Evolutionary conservation across 2,888 invertebrate species (phyloP).

Genomic region (Eilema depressum): DNA sequence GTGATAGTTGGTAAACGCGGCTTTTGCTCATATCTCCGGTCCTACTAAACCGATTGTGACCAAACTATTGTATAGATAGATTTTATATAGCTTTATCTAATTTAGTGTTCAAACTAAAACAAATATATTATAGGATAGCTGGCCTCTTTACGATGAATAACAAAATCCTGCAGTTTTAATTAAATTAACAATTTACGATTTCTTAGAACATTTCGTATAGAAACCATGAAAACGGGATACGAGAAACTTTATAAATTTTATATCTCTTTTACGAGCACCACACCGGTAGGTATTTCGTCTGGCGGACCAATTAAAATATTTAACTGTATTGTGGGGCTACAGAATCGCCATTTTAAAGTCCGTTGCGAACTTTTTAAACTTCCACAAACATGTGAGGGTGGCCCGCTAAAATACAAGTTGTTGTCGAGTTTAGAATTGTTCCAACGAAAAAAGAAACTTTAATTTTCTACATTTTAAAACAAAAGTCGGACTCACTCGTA

Average conservation of each 20-base stretch:
- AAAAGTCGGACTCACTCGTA: constrained; percentile 71
- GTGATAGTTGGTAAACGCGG: too few relatives aligned
- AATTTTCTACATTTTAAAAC: constrained; percentile 84
- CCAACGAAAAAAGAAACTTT: constrained; percentile 82
- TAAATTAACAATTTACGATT: constrained; percentile 49
- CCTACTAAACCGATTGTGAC: too few relatives aligned
- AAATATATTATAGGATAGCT: not conserved
- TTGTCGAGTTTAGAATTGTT: constrained; percentile 82
- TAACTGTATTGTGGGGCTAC: constrained; percentile 64
- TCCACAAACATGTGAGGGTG: constrained; percentile 83
- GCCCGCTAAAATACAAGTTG: constrained; percentile 84
- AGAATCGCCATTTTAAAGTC: constrained; percentile 76
- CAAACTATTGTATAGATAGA: too few relatives aligned
- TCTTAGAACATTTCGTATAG: constrained; percentile 52
- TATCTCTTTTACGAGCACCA: constrained; percentile 56
- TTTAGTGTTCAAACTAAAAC: not conserved
- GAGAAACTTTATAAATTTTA: constrained; percentile 56
- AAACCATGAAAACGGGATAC: constrained; percentile 22
- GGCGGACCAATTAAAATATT: constrained; percentile 76
- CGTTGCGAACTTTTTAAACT: constrained; percentile 79
- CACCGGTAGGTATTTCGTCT: constrained; percentile 56
- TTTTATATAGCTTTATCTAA: not conserved
- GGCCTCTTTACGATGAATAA: constrained; percentile 27
- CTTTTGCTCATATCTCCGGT: too few relatives aligned
- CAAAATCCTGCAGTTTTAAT: constrained; percentile 44